Conservation (phyloP, 2,888 invertebrate species). For the Nemurella pictetii region DNA sequence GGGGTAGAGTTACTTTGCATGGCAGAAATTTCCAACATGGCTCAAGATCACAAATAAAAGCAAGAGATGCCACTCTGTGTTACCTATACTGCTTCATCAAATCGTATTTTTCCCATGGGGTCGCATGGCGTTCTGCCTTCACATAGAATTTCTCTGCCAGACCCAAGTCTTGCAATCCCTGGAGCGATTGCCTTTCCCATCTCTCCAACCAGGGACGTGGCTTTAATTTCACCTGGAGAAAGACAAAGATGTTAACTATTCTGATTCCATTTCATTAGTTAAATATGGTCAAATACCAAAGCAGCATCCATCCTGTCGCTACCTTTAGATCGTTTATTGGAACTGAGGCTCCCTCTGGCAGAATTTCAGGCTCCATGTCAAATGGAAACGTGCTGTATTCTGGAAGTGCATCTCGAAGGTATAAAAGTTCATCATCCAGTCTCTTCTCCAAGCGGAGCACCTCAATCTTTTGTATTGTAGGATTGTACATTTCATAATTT, state of each 20-base stretch:
- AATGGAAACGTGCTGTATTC: conserved; percentile 92
- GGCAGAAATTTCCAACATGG: too few species aligned
- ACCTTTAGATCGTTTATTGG: conserved; percentile 78
- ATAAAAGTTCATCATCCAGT: conserved; percentile 84
- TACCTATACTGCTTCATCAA: conserved; percentile 91
- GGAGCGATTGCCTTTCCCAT: conserved; percentile 80
- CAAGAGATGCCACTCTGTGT: too few species aligned
- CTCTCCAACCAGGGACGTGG: conserved; percentile 87
- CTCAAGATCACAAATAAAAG: too few species aligned
- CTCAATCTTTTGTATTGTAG: conserved; percentile 85
- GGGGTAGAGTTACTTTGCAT: too few species aligned
- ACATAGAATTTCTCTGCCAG: conserved; percentile 49
- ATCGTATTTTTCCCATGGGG: conserved; percentile 88
- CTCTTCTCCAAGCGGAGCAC: conserved; percentile 90
- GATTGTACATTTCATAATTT: conserved; percentile 89
- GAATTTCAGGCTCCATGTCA: conserved; percentile 84
- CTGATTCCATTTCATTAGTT: background rate
- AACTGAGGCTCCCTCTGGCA: conserved; percentile 75
- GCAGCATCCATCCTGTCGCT: background rate
- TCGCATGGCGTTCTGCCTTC: conserved; percentile 61
- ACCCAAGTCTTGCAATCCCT: conserved; percentile 69
- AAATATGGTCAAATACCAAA: background rate
- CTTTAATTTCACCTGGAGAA: conserved; percentile 66
- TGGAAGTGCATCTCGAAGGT: conserved; percentile 85
- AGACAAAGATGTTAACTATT: background rate